These are phyloP conservation scores for Hylaea fasciaria DNA, from an alignment of 2,888 invertebrate species.

Conservation along the genomic window DNA sequence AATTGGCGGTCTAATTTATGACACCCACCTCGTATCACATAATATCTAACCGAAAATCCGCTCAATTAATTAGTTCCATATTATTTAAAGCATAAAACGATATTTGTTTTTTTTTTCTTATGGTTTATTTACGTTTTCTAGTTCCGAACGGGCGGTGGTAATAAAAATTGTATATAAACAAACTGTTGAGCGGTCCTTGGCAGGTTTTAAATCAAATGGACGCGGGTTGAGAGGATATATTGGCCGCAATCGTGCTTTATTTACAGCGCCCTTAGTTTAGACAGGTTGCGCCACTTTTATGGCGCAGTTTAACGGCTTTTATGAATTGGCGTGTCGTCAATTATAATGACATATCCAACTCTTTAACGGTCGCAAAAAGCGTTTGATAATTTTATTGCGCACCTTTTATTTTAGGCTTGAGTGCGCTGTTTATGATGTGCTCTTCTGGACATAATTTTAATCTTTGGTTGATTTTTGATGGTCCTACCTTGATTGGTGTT, in stretches of 20 bases:
- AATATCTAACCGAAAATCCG: slow-evolving; percentile 19
- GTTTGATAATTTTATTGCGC: slow-evolving; percentile 47
- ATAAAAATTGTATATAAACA: slow-evolving; percentile 43
- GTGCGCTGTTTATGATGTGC: slow-evolving; percentile 29
- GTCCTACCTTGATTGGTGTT: slow-evolving; percentile 39
- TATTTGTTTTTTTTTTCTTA: slow-evolving; percentile 4
- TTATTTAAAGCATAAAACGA: slow-evolving; percentile 12
- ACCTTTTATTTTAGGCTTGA: slow-evolving; percentile 22
- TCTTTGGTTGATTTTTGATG: slow-evolving; percentile 43
- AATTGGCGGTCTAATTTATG: slow-evolving; percentile 25
- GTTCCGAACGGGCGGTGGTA: slow-evolving; percentile 24
- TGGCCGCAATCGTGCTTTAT: slow-evolving; percentile 65
- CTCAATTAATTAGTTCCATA: slow-evolving; percentile 26
- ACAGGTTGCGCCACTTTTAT: slow-evolving; percentile 56
- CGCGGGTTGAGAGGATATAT: slow-evolving; percentile 55
- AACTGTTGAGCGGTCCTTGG: slow-evolving; percentile 33
- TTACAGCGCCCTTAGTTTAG: slow-evolving; percentile 55
- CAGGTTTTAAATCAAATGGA: slow-evolving; percentile 36
- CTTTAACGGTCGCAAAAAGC: slow-evolving; percentile 56
- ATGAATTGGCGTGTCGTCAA: slow-evolving; percentile 62
- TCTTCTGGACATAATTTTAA: slow-evolving; percentile 31
- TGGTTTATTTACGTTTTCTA: slow-evolving; percentile 30
- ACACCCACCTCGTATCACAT: slow-evolving; percentile 20
- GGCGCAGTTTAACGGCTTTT: slow-evolving; percentile 49
- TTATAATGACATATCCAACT: slow-evolving; percentile 61